These are phyloP conservation scores for Stictonetta naevosa DNA, from an alignment of 2,113 vertebrate genomes.

Conservation along the genomic window DNA sequence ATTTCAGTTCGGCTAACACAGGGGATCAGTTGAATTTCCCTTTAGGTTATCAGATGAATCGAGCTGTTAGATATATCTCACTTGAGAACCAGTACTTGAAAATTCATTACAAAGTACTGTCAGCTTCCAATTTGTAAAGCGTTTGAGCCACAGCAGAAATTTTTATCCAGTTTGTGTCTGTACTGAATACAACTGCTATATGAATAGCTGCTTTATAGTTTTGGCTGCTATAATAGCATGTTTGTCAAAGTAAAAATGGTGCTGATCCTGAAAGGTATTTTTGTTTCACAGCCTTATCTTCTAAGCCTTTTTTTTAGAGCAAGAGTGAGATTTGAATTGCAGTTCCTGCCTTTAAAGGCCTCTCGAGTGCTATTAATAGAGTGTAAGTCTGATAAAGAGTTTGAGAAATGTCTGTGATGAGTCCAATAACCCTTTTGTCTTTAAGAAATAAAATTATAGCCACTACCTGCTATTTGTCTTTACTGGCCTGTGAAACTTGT, in stretches of 20 bases:
- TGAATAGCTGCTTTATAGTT: slow-evolving; percentile 33
- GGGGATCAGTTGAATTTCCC: slow-evolving; percentile 1
- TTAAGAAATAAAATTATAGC: slow-evolving; percentile 64
- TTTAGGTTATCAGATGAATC: slow-evolving; percentile 20
- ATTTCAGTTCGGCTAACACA: neutral
- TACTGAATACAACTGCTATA: slow-evolving; percentile 41
- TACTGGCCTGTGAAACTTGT: slow-evolving; percentile 49
- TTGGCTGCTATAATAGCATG: slow-evolving; percentile 23
- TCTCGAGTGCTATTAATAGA: slow-evolving; percentile 49
- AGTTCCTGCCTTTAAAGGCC: slow-evolving; percentile 66
- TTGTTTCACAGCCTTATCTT: slow-evolving; percentile 57
- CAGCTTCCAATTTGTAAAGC: slow-evolving; percentile 44
- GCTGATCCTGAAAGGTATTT: slow-evolving; percentile 49
- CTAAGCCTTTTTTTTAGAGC: slow-evolving; percentile 45
- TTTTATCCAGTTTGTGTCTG: neutral
- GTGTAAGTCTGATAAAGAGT: slow-evolving; percentile 49
- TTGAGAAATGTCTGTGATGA: slow-evolving; percentile 63
- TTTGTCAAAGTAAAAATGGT: slow-evolving; percentile 45
- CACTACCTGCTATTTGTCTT: slow-evolving; percentile 63
- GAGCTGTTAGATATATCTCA: slow-evolving; percentile 20
- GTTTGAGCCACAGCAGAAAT: slow-evolving; percentile 19
- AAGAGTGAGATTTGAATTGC: slow-evolving; percentile 57
- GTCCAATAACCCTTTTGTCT: slow-evolving; percentile 64
- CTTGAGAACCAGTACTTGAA: slow-evolving; percentile 34
- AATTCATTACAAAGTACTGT: slow-evolving; percentile 10